Evolutionary conservation across 2,888 invertebrate genomes (phyloP), one percentile per base, ranked within the genome.

Genomic region (Ectobius pallidus): DNA sequence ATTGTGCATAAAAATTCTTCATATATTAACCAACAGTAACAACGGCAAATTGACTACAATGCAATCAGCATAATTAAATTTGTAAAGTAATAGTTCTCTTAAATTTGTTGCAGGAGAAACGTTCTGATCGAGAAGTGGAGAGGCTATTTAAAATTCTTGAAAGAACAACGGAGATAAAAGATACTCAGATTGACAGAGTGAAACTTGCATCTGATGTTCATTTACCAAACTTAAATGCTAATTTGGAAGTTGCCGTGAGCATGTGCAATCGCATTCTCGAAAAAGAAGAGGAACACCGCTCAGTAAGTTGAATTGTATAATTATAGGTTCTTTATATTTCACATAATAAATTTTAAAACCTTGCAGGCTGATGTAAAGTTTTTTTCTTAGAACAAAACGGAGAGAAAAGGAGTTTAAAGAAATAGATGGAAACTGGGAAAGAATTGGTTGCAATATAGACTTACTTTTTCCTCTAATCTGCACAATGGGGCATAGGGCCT

Each of bases 41-140:
- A 44, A 44, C 39, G n/a, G n/a, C 39, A 11, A 44, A 22, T 2
- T 3, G 7, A 25, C 25, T 25, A 25, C 22, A 30, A 25, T 20
- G 27, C 6, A 6, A 4, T 11, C n/a, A 25, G n/a, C 7, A 30
- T 30, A 2, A 58, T n/a, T 58, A 3, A 3, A 25, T 58, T 58
- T n/a, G 4, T 1, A 2, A n/a, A 9, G 7, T 58, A 9, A 25
- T 3, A 58, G 11, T n/a, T 20, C 32, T 58, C 20, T 32, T 34
- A 30, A 22, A 14, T 76, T 77, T 80, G 84, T n/a, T 81, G 49
- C 77, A 94, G 94, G 91, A 91, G 79, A 91, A 90, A 80, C 86
- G 95, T 74, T 88, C 89, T 67, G 94, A 95, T 78, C 85, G 89
- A 77, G 95, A 96, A 84, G 90, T 94, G 2, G 92, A 92, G 79